A percentile compares a stretch with the other conserved stretches of the same genome.
These are phyloP conservation scores for Kuschelorhynchus macadamiae DNA, from an alignment of 2,888 invertebrate species.

Conservation along the genomic window DNA sequence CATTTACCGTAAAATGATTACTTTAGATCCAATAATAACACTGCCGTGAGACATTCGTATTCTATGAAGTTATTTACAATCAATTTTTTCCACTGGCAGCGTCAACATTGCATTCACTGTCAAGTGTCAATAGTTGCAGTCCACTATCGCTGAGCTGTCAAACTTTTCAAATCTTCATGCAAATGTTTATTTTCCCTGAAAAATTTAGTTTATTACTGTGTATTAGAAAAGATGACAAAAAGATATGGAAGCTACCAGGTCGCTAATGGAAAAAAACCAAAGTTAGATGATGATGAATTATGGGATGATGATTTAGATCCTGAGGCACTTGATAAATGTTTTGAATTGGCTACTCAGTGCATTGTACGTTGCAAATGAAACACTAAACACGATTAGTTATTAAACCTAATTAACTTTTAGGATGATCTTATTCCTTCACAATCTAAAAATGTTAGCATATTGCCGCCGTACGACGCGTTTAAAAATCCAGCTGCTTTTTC, in stretches of 20 bases:
- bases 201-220: not conserved
- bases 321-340: constrained; percentile 61
- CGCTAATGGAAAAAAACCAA: constrained; percentile 56
- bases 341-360: constrained; percentile 62
- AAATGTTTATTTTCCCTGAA: constrained; percentile 10
- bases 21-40: no score
- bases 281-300: constrained; percentile 58
- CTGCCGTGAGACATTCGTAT: no score
- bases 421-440: constrained; percentile 45
- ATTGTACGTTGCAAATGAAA: constrained; percentile 46
- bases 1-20: no score
- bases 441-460: constrained; percentile 46
- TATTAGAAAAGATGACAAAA: constrained; percentile 51
- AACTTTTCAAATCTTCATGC: no score
- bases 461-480: constrained; percentile 59
- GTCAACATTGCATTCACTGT: no score
- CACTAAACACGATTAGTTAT: not conserved
- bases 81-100: no score
- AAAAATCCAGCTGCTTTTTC: constrained; percentile 51
- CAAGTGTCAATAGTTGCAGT: no score
- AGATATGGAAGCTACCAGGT: constrained; percentile 43
- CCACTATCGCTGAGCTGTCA: no score
- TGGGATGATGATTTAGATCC: constrained; percentile 63
- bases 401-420: constrained; percentile 38
- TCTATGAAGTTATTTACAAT: no score